Evolutionary conservation across 92 coral and sea anemone genomes (phyloP), one percentile per base, ranked within the genome.

Genomic region (Muricea muricata): DNA sequence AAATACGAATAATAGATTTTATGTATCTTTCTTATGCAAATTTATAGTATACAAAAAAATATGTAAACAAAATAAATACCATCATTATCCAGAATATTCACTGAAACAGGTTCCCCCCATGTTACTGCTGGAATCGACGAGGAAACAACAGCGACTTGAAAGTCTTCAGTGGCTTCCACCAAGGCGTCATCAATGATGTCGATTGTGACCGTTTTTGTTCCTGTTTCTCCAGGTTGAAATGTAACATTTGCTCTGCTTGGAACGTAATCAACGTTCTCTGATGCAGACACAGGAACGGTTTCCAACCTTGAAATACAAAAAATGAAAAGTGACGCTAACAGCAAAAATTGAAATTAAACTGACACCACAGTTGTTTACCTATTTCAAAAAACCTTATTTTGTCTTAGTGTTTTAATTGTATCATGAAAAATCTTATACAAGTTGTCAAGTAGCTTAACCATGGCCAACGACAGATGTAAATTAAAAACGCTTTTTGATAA

Each of bases 21-120:
- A n/a, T n/a, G n/a, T n/a, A n/a, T n/a, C n/a, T n/a, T n/a, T n/a
- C n/a, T n/a, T n/a, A n/a, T n/a, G n/a, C n/a, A n/a, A n/a, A n/a
- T n/a, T n/a, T n/a, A n/a, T n/a, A n/a, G n/a, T n/a, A n/a, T n/a
- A n/a, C n/a, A n/a, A n/a, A n/a, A n/a, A n/a, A n/a, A n/a, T n/a
- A n/a, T n/a, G n/a, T n/a, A 52, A 63, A 63, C 39, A 63, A 63
- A 4, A 15, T 28, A 28, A 28, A 63, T 63, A 63, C 70, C 70
- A 24, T 63, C 70, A 63, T 63, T 63, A 63, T 63, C 70, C 70
- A 63, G 34, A 39, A 63, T 30, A 63, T 63, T 63, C 30, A 63
- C 70, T 0, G 70, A 63, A 13, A 63, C 7, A 10, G 70, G 70
- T 28, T 63, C 70, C 12, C 70, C 70, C 70, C 70, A 63, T 15